These are phyloP conservation scores for Hemicentrotus pulcherrimus DNA, from an alignment of 35 echinoderm and acorn worm species.

Conservation along the genomic window DNA sequence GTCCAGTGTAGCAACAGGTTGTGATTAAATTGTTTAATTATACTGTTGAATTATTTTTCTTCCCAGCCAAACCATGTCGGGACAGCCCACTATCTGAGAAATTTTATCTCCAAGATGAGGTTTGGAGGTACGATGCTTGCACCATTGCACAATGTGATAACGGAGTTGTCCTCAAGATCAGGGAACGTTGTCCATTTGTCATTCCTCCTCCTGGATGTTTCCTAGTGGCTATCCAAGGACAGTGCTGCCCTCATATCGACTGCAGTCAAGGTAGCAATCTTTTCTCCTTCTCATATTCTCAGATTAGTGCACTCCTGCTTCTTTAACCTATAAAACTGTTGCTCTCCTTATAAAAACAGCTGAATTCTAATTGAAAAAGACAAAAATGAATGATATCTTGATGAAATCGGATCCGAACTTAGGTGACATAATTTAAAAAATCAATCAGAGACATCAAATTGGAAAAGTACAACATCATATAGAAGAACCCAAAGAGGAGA, in stretches of 20 bases:
- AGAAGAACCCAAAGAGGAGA: no score
- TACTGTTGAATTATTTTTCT: not conserved
- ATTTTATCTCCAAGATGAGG: constrained; percentile 47
- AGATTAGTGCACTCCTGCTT: no score
- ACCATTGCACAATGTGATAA: constrained; percentile 48
- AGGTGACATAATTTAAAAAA: no score
- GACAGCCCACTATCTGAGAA: constrained; percentile 7
- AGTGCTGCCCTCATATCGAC: constrained; percentile 60
- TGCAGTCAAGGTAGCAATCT: constrained; percentile 48
- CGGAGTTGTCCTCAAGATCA: constrained; percentile 35
- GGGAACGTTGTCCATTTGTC: constrained; percentile 45
- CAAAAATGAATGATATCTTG: no score
- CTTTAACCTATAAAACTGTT: no score
- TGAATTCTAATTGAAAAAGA: no score
- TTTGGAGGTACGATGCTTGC: constrained; percentile 52
- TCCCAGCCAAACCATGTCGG: not conserved
- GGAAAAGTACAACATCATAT: no score
- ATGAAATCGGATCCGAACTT: no score
- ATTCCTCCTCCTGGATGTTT: constrained; percentile 49
- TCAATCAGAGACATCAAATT: no score
- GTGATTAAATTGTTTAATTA: not conserved
- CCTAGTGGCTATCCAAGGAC: constrained; percentile 39
- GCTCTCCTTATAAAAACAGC: no score
- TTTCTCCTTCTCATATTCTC: no score
- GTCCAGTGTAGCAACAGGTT: not conserved